Base-by-base conservation (phyloP, 2,888 invertebrate species). In the Prosapia bicincta region DNA sequence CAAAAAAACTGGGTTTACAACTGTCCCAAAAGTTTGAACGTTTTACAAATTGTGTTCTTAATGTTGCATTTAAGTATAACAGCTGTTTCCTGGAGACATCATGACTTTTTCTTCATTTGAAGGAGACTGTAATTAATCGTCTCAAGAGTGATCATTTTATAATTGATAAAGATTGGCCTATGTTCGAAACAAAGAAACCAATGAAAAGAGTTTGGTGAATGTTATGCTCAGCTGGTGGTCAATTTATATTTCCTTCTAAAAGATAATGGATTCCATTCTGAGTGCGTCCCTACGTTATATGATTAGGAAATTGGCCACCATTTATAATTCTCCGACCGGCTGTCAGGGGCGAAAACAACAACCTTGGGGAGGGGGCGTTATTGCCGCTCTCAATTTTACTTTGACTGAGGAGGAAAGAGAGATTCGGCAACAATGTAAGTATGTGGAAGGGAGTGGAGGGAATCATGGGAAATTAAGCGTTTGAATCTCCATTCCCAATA, bases 231-330 rank as follows among this genome's bases (percentile, higher is more conserved):
- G 72, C 72, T 66, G 72, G 30, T 66, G 66, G 66, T 28, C 28
- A 26, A 66, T 20, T 66, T 66, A 0, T 32, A 13, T 67, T 74
- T 68, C 15, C 66, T 30, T 28, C 74, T n/a, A 9, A 26, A 69
- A 74, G 74, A 69, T 76, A 76, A 76, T 76, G 76, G 76, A 74
- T 74, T 76, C 76, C n/a, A 66, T 32, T 73, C 73, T 67, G 66
- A 38, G 68, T 30, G 54, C 74, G 68, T 74, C 69, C 76, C 74
- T 71, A 25, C 30, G 54, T 75, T 75, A 74, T 72, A 77, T 72
- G 77, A 77, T 77, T 77, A 75, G 71, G 70, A 69, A 77, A 75
- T 77, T 72, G 74, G 75, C 77, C 74, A 77, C 77, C 77, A 77
- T 77, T 77, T 77, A 77, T 75, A 74, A 75, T 75, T 69, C 38